phyloP scores from a whole-genome alignment of 2,888 invertebrate genomes.

The Psococerastis gibbosa region DNA sequence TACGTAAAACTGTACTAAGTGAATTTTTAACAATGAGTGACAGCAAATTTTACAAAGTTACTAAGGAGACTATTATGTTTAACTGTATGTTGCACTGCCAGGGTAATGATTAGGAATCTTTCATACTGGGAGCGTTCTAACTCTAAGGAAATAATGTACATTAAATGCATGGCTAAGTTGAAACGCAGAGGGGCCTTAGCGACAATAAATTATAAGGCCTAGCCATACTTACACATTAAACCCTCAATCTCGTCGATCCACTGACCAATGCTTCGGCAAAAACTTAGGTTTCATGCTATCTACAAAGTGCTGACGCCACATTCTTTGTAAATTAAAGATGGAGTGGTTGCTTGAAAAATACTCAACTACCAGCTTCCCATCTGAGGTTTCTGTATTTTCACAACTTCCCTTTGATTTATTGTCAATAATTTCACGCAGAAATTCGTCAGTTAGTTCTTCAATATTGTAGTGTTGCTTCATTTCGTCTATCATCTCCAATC shows the following conservation, averaged over 20 bases:
- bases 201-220: too few relatives aligned
- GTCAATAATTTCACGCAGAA: conserved; percentile 31
- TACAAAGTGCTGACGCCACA: conserved; percentile 62
- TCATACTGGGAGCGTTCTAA: too few relatives aligned
- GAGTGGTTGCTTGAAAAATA: conserved; percentile 35
- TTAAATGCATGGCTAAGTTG: too few relatives aligned
- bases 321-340: conserved; percentile 43
- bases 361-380: conserved; percentile 39
- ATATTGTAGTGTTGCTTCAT: conserved; percentile 33
- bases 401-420: conserved; percentile 30
- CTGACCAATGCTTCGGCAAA: conserved; percentile 58
- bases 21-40: too few relatives aligned
- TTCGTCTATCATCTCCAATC: conserved; percentile 28
- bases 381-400: conserved; percentile 28
- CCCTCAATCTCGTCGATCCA: conserved; percentile 33
- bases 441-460: conserved; percentile 28
- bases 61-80: too few relatives aligned
- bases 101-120: too few relatives aligned
- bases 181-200: too few relatives aligned
- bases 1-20: too few relatives aligned
- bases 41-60: too few relatives aligned
- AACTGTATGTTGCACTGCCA: too few relatives aligned
- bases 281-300: conserved; percentile 46
- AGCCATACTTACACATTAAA: too few relatives aligned
- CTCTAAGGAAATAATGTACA: too few relatives aligned